Base-by-base conservation (phyloP, 64 coral and sea anemone species). In the Acropora yongei region DNA sequence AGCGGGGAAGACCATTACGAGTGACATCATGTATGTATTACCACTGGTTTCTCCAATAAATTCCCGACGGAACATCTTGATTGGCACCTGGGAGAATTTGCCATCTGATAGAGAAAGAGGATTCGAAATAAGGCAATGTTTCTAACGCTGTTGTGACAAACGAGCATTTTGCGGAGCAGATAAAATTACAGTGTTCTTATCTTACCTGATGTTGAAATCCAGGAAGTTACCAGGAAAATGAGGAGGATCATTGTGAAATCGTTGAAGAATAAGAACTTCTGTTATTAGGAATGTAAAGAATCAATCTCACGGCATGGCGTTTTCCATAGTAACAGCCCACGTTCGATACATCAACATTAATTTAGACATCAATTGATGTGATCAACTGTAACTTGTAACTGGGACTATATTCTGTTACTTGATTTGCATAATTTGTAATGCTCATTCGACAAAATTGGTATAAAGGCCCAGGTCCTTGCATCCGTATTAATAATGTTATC, bases 41-140 rank as follows among this genome's bases (percentile, higher is more conserved):
- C 82, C 82, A 68, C 44, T 68, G 41, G 82, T 84, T 84, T 71
- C 44, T 47, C 82, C 82, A 47, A 49, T 68, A 48, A 47, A 12
- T 40, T 41, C 44, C 18, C 82, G 82, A 69, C 82, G 82, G 44
- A 84, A 47, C 14, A 30, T 1, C 1, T 71, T 69, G 42, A 44
- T 84, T 9, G 11, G 16, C 5, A 5, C 44, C 0, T 47, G 42
- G 44, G 63, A 84, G 5, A 48, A 19, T 44, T 48, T 71, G 49
- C 82, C 14, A 30, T 84, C 82, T 84, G 43, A 19, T 18, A 20
- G 44, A 45, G 8, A 67, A 44, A 83, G 42, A 45, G 39, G 1
- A 61, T 1, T 57, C 30, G 30, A 30, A 80, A 60, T 39, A 58
- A 40, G 49, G 13, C 9, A 80, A 58, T 19, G 18, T 19, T 6